Evolutionary conservation across 1,140 invertebrate species (phyloP).

Genomic region (Rhyzopertha dominica): DNA sequence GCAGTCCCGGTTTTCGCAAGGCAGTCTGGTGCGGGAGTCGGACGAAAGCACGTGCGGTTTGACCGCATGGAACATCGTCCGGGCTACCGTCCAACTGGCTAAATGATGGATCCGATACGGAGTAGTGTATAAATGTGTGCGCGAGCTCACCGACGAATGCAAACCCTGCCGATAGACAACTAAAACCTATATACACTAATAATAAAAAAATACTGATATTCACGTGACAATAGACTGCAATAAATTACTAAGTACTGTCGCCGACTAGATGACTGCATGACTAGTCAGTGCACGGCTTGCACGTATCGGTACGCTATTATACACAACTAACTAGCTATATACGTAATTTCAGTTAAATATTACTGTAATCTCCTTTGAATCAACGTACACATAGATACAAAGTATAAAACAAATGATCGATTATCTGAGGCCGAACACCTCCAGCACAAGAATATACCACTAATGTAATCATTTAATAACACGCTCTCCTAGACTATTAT

Average conservation of each 20-base stretch:
- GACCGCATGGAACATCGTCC: no score
- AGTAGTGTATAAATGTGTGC: conserved; percentile 44
- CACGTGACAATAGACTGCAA: conserved; percentile 9
- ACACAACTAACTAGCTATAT: conserved; percentile 37
- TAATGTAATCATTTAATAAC: conserved; percentile 20
- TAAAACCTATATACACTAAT: conserved; percentile 17
- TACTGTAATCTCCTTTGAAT: conserved; percentile 28
- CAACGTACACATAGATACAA: conserved; percentile 33
- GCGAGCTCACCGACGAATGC: conserved; percentile 29
- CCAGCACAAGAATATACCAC: conserved; percentile 14
- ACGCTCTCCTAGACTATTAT: conserved; percentile 22
- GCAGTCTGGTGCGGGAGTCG: no score
- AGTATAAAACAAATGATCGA: conserved; percentile 35
- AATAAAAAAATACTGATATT: conserved; percentile 3
- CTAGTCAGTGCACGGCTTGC: conserved; percentile 24
- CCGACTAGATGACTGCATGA: conserved; percentile 14
- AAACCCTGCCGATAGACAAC: conserved; percentile 26
- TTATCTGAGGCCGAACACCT: conserved; percentile 17
- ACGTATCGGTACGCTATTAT: conserved; percentile 29
- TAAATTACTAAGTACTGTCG: conserved; percentile 17
- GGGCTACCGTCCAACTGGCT: conserved; percentile 4
- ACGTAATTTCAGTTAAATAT: conserved; percentile 26
- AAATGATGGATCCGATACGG: conserved; percentile 41
- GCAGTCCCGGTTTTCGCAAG: no score
- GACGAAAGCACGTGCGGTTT: no score